phyloP scores from a whole-genome alignment of 2,113 vertebrate species.

The Engystomops pustulosus region DNA sequence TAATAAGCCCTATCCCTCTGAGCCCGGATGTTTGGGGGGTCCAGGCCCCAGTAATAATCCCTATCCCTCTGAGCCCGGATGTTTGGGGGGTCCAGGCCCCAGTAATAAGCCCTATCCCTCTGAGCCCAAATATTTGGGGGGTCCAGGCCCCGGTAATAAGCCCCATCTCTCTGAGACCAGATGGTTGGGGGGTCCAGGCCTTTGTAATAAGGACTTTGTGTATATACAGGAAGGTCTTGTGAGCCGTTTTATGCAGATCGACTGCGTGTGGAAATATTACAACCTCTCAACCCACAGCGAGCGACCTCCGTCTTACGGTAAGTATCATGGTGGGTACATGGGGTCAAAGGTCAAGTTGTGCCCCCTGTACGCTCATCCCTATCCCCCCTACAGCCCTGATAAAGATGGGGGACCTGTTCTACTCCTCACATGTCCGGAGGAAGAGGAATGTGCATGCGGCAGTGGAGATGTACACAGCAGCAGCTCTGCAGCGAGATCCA shows the following conservation, averaged over 20 bases:
- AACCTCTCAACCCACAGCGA: slow-evolving; percentile 73
- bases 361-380: not conserved
- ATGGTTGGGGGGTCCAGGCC: too few species aligned
- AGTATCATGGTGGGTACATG: not conserved
- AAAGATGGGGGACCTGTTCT: slow-evolving; percentile 77
- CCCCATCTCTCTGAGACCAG: too few species aligned
- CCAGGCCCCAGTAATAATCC: too few species aligned
- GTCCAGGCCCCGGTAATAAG: too few species aligned
- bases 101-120: too few species aligned
- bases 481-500: slow-evolving; percentile 72
- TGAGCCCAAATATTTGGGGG: too few species aligned
- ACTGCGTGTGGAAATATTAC: slow-evolving; percentile 75
- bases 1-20: too few species aligned
- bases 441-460: slow-evolving; percentile 68
- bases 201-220: too few species aligned
- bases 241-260: slow-evolving; percentile 63
- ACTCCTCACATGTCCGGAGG: slow-evolving; percentile 58
- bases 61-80: too few species aligned
- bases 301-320: slow-evolving; percentile 72
- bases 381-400: slow-evolving; percentile 70
- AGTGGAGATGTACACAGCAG: slow-evolving; percentile 75
- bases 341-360: too few species aligned
- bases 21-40: too few species aligned
- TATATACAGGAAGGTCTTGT: slow-evolving; percentile 71
- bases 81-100: too few species aligned